A percentile compares a stretch with the other conserved stretches of the same genome.
Evolutionary conservation across 1,140 invertebrate species (phyloP).

Genomic region (Drosophila pseudoobscura): DNA sequence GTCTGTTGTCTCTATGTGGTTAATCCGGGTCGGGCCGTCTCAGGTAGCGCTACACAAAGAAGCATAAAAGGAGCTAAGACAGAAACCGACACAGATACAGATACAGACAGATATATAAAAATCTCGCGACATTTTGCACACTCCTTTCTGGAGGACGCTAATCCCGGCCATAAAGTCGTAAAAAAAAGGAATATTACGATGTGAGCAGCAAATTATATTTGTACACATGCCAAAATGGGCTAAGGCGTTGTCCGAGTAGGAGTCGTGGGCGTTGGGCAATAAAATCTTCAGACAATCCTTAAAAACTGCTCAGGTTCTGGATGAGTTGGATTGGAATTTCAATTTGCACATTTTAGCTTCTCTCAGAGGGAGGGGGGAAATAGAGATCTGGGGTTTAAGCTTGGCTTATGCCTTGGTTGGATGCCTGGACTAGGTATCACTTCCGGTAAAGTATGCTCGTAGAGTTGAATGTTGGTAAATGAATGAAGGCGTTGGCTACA

Average conservation of each 20-base stretch:
- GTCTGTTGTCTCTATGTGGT: slow-evolving; percentile 39
- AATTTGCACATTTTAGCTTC: slow-evolving; percentile 15
- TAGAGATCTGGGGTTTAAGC: slow-evolving; percentile 3
- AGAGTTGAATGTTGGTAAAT: background rate
- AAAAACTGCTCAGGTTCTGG: slow-evolving; percentile 25
- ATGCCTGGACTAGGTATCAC: slow-evolving; percentile 16
- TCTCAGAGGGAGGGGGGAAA: background rate
- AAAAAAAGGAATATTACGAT: slow-evolving; percentile 63
- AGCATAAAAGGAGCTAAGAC: slow-evolving; percentile 19
- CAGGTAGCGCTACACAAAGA: slow-evolving; percentile 27
- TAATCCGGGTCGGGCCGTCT: slow-evolving; percentile 62
- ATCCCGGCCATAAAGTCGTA: slow-evolving; percentile 75
- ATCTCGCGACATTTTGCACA: slow-evolving; percentile 58
- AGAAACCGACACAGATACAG: slow-evolving; percentile 23
- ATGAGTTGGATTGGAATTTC: slow-evolving; percentile 38
- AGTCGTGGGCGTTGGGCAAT: slow-evolving; percentile 24
- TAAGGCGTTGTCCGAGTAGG: slow-evolving; percentile 7
- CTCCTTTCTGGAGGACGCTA: slow-evolving; percentile 75
- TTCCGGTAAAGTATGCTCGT: slow-evolving; percentile 5
- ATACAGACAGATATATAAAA: slow-evolving; percentile 24
- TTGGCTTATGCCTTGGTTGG: slow-evolving; percentile 6
- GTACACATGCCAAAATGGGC: slow-evolving; percentile 57
- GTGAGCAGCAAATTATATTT: slow-evolving; percentile 67
- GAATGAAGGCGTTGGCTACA: too few relatives aligned
- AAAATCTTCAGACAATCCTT: slow-evolving; percentile 38